These are phyloP conservation scores for Melanotaenia nigrans DNA, from an alignment of 2,797 vertebrate species.

Conservation along the genomic window DNA sequence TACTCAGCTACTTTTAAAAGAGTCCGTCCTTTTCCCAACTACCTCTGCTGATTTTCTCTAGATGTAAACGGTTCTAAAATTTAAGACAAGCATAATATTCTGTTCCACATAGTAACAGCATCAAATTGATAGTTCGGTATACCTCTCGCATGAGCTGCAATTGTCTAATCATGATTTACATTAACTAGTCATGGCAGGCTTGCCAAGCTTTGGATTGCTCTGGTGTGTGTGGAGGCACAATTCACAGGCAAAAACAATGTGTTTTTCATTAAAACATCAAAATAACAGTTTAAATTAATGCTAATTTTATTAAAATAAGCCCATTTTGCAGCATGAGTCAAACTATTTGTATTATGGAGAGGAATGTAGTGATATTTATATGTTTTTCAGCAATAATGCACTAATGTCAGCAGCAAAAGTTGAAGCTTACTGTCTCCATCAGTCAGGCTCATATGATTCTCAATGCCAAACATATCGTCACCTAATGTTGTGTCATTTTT, in stretches of 20 bases:
- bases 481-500: not conserved
- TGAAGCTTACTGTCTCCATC: not conserved
- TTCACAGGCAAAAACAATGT: not conserved
- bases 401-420: not conserved
- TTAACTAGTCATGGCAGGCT: slow-evolving; percentile 36
- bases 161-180: slow-evolving; percentile 28
- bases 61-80: not conserved
- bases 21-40: slow-evolving; percentile 3
- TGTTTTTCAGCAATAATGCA: not conserved
- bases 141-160: slow-evolving; percentile 20
- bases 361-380: not conserved
- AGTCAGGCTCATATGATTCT: not conserved
- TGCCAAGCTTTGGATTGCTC: slow-evolving; percentile 41
- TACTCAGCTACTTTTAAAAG: slow-evolving; percentile 31
- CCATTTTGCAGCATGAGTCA: not conserved
- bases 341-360: not conserved
- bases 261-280: slow-evolving; percentile 1
- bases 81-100: slow-evolving; percentile 15
- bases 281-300: not conserved
- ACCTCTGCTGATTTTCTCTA: not conserved
- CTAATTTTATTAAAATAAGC: not conserved
- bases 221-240: slow-evolving; percentile 25
- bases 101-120: slow-evolving; percentile 9
- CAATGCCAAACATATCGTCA: not conserved
- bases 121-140: slow-evolving; percentile 34